Conservation (phyloP, 2,888 invertebrate genomes). For the Caenorhabditis sulstoni region DNA sequence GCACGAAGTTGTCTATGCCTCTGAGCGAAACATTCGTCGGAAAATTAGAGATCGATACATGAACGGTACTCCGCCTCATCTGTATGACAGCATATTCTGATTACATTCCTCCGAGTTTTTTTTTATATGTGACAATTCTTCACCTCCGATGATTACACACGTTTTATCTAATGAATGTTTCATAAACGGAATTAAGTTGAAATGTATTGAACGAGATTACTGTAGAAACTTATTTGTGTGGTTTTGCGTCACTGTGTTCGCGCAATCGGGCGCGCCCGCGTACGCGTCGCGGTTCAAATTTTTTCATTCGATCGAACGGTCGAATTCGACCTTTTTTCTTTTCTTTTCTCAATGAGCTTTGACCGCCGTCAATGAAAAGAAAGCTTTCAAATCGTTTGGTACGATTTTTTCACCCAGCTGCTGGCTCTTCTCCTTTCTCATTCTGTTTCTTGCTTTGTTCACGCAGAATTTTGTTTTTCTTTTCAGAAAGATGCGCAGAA, state of each 20-base stretch:
- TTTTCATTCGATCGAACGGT: too few relatives aligned
- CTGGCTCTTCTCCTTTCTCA: not conserved
- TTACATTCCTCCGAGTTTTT: not conserved
- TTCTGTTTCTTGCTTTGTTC: not conserved
- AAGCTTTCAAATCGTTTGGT: too few relatives aligned
- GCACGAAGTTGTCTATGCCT: conserved; percentile 5
- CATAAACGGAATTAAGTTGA: not conserved
- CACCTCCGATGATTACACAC: not conserved
- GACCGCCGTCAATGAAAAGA: too few relatives aligned
- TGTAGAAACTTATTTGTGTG: conserved; percentile 10
- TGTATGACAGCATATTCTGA: conserved; percentile 3
- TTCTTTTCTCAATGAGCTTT: not conserved
- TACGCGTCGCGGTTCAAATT: conserved; percentile 10
- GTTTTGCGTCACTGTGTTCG: conserved; percentile 14
- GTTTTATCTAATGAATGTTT: not conserved
- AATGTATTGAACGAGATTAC: conserved; percentile 1
- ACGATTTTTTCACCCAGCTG: too few relatives aligned
- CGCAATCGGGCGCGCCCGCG: conserved; percentile 14
- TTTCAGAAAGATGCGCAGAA: conserved; percentile 29
- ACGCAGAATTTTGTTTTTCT: not conserved
- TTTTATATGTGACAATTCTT: not conserved
- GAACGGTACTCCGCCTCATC: not conserved
- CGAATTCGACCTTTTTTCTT: too few relatives aligned
- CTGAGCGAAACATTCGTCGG: conserved; percentile 25
- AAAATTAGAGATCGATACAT: conserved; percentile 39